Evolutionary conservation across 1,140 invertebrate genomes (phyloP).

Genomic region (Vollenhovia emeryi): DNA sequence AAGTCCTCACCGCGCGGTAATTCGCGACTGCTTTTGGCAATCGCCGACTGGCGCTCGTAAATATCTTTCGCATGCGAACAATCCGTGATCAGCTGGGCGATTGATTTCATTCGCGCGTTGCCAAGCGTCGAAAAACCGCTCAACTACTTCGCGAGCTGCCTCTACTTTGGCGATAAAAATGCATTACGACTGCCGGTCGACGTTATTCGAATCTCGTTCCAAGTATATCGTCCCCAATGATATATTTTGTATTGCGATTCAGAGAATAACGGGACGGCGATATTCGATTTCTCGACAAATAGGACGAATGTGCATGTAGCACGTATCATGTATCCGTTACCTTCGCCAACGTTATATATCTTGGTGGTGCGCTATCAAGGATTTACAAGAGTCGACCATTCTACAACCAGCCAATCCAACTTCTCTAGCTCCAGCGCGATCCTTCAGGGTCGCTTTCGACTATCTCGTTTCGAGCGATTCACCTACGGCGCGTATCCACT

Average conservation of each 20-base stretch:
- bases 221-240: slow-evolving; percentile 1
- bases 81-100: slow-evolving; percentile 60
- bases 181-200: background rate
- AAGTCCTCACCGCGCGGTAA: background rate
- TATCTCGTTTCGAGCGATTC: slow-evolving; percentile 66
- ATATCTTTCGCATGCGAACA: slow-evolving; percentile 58
- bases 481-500: background rate
- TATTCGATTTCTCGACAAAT: slow-evolving; percentile 43
- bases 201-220: background rate
- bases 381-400: slow-evolving; percentile 55
- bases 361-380: slow-evolving; percentile 42
- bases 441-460: slow-evolving; percentile 59
- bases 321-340: slow-evolving; percentile 6
- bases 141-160: background rate
- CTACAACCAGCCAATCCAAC: slow-evolving; percentile 19
- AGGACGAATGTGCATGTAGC: background rate
- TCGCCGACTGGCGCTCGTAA: background rate
- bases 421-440: slow-evolving; percentile 50
- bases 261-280: slow-evolving; percentile 1
- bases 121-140: slow-evolving; percentile 44
- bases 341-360: slow-evolving; percentile 28
- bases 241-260: slow-evolving; percentile 20
- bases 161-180: slow-evolving; percentile 12
- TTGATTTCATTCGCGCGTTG: slow-evolving; percentile 21
- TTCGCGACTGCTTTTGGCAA: slow-evolving; percentile 53